Evolutionary conservation across 92 coral and sea anemone genomes (phyloP), one percentile per base, ranked within the genome.

Genomic region (Palythoa caribaeorum): DNA sequence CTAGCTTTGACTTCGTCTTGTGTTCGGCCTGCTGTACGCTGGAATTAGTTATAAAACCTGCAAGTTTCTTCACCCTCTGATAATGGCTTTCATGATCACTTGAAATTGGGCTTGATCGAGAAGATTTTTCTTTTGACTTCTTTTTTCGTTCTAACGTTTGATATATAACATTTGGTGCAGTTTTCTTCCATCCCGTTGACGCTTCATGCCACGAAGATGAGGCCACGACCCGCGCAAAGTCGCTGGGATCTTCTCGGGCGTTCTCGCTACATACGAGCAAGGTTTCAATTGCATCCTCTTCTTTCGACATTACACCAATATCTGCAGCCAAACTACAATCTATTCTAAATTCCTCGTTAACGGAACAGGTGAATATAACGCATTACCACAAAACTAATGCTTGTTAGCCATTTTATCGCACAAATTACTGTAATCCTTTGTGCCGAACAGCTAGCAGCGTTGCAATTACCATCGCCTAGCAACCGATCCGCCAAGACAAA

Each of bases 41-140:
- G 88, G 98, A 95, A 77, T 90, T 87, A 1, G 98, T 90, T 60
- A 95, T 92, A 88, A 95, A 76, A 69, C 96, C 94, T 19, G 94
- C 98, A 38, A 95, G 94, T 60, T 94, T 92, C 91, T 92, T 95
- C 17, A 95, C 98, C 71, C 83, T 93, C 28, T 91, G 88, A 36
- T 91, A 94, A 80, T 95, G 93, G 77, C 89, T 91, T 78, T 95
- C 98, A 5, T 87, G 83, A 39, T 95, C 98, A 38, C 35, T 51
- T 48, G 57, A 79, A 12, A 86, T 17, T 3, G 93, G 93, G 87
- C 93, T 92, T 47, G 74, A 48, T 62, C 89, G 89, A 10, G 89
- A 78, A 44, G 71, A 59, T 78, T 95, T 95, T 48, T 95, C 98
- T 78, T 93, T 95, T 12, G 93, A 38, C 86, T 92, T 95, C 89